Evolutionary conservation across 1,140 invertebrate species (phyloP), one percentile per base, ranked within the genome.

Genomic region (Acyrthosiphon pisum): DNA sequence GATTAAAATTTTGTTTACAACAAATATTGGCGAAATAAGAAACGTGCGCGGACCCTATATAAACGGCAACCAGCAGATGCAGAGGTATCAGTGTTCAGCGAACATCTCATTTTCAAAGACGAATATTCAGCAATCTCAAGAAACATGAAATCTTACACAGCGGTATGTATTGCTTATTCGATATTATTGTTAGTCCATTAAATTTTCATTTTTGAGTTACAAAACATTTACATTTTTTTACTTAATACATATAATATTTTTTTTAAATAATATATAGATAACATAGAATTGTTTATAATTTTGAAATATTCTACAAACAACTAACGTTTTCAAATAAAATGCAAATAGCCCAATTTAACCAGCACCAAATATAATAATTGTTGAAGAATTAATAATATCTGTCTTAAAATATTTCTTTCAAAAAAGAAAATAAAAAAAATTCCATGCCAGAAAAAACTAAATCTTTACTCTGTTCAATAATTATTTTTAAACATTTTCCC

Each of bases 121-220:
- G 23, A 30, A n/a, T 18, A 46, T 41, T 46, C 84, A 86, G 6
- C 8, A 46, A 6, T 46, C 41, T 46, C 9, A 6, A 86, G 84
- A 86, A 86, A n/a, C 84, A 86, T 86, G 84, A 86, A 86, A 46
- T 86, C 26, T n/a, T 30, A 44, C 37, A 48, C 14, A 86, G 26
- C 30, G 41, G 84, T 86, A 86, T 18, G 84, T 76, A 56, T 56
- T 18, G 14, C 18, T n/a, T 76, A 18, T 76, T n/a, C 23, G 18
- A 9, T 76, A n/a, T n/a, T 68, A 76, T 76, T n/a, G 30, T 76
- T n/a, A 76, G 60, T n/a, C n/a, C 4, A n/a, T 76, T 76, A 35
- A 1, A n/a, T 30, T 76, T 76, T n/a, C 2, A 6, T 1, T 0
- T 68, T 68, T 68, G 30, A 68, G 4, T 68, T 11, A 18, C 8